Conservation (phyloP, 2,797 vertebrate genomes). For the Scarus forsteni region DNA sequence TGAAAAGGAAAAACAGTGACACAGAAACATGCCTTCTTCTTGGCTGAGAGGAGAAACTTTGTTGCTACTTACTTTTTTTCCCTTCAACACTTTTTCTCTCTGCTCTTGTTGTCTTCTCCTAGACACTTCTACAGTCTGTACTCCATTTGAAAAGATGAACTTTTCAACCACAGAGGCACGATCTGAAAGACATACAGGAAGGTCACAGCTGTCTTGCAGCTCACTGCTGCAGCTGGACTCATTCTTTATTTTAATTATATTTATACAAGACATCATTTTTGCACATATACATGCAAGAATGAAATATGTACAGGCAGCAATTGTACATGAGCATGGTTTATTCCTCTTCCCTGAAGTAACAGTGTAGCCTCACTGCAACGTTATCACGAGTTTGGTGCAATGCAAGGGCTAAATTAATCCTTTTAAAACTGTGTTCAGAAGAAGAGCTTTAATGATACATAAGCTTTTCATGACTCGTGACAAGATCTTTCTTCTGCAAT, state of each 20-base stretch:
- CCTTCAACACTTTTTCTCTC: slow-evolving; percentile 44
- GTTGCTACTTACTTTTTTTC: slow-evolving; percentile 61
- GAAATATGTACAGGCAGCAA: not conserved
- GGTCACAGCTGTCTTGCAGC: slow-evolving; percentile 67
- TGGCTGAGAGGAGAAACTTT: slow-evolving; percentile 73
- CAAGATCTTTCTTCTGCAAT: no score
- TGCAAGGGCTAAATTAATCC: no score
- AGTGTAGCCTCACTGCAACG: no score
- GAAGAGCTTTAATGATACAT: no score
- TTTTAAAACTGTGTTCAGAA: no score
- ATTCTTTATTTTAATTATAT: slow-evolving; percentile 52
- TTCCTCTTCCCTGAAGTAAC: no score
- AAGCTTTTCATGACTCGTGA: no score
- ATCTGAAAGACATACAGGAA: slow-evolving; percentile 68
- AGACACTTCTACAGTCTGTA: slow-evolving; percentile 38
- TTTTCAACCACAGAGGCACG: slow-evolving; percentile 69
- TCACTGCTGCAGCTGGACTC: slow-evolving; percentile 25
- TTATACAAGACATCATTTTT: slow-evolving; percentile 8
- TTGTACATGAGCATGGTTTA: no score
- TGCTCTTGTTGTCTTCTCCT: slow-evolving; percentile 49
- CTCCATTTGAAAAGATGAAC: slow-evolving; percentile 69
- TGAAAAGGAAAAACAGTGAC: slow-evolving; percentile 81
- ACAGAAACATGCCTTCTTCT: slow-evolving; percentile 77
- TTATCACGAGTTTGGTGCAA: no score
- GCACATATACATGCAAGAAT: slow-evolving; percentile 2